Evolutionary conservation across 2,113 vertebrate species (phyloP).

Genomic region (Mystacornis crossleyi): DNA sequence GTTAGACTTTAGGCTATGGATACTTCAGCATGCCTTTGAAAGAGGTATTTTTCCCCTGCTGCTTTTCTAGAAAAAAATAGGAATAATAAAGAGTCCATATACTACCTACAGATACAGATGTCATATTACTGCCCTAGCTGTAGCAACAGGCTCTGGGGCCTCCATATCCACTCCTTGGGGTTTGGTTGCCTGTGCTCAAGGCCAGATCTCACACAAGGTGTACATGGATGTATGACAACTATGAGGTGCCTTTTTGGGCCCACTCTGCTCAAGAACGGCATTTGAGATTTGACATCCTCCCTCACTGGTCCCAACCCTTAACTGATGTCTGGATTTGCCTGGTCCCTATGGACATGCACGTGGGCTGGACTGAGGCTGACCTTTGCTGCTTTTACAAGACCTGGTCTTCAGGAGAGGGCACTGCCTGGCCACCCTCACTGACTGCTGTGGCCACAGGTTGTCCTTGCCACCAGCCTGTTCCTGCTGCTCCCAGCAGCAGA

Average conservation of each 20-base stretch:
- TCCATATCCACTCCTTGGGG: rapidly evolving
- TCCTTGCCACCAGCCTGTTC: not conserved
- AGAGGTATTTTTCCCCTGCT: not conserved
- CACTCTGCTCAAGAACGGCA: not conserved
- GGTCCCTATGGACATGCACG: not conserved
- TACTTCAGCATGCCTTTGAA: not conserved
- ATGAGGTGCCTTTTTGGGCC: not conserved
- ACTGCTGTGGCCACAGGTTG: not conserved
- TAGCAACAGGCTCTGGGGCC: not conserved
- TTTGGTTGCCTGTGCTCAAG: not conserved
- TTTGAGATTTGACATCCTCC: not conserved
- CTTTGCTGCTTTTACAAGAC: rapidly evolving
- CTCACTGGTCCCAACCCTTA: not conserved
- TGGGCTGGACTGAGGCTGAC: not conserved
- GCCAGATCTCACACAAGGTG: not conserved
- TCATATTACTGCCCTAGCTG: not conserved
- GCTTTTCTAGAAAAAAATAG: not conserved
- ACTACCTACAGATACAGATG: not conserved
- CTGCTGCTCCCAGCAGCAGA: not conserved
- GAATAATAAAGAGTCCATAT: not conserved
- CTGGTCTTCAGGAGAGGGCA: not conserved
- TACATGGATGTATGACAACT: rapidly evolving
- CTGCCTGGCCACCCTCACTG: not conserved
- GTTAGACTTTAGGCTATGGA: not conserved
- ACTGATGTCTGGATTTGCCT: not conserved